Conservation (phyloP, 2,113 vertebrate genomes). For the Brachyhypopomus occidentalis region DNA sequence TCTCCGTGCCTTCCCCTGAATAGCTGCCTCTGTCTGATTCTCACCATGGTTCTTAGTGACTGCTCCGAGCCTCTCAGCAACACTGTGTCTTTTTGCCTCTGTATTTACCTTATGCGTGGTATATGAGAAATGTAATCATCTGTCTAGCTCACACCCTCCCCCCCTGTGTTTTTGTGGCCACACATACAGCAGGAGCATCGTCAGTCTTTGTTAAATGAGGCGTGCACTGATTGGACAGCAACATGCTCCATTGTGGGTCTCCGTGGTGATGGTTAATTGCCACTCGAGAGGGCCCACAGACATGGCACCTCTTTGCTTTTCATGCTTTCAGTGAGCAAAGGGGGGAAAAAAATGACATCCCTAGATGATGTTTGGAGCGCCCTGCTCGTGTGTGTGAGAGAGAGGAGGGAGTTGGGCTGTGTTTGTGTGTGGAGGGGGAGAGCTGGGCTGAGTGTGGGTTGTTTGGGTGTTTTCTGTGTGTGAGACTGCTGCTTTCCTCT, state of each 20-base stretch:
- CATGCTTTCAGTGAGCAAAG: slow-evolving; percentile 20
- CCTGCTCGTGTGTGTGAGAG: slow-evolving; percentile 36
- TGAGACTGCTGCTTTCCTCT: slow-evolving; percentile 32
- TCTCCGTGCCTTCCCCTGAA: slow-evolving; percentile 2
- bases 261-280: slow-evolving; percentile 72
- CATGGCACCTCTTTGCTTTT: slow-evolving; percentile 65
- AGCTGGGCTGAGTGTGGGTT: background rate
- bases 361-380: slow-evolving; percentile 46
- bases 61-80: background rate
- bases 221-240: slow-evolving; percentile 66
- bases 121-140: background rate
- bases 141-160: background rate
- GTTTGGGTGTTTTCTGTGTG: background rate
- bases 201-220: slow-evolving; percentile 67
- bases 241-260: slow-evolving; percentile 62
- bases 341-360: slow-evolving; percentile 50
- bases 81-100: background rate
- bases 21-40: slow-evolving; percentile 5
- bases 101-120: background rate
- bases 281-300: slow-evolving; percentile 62
- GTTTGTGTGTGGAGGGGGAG: background rate
- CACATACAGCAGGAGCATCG: slow-evolving; percentile 37
- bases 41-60: background rate
- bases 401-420: too few species aligned
- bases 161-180: background rate